A percentile compares a stretch with the other conserved stretches of the same genome.
Evolutionary conservation across 2,113 vertebrate genomes (phyloP).

Genomic region (Anolis carolinensis): DNA sequence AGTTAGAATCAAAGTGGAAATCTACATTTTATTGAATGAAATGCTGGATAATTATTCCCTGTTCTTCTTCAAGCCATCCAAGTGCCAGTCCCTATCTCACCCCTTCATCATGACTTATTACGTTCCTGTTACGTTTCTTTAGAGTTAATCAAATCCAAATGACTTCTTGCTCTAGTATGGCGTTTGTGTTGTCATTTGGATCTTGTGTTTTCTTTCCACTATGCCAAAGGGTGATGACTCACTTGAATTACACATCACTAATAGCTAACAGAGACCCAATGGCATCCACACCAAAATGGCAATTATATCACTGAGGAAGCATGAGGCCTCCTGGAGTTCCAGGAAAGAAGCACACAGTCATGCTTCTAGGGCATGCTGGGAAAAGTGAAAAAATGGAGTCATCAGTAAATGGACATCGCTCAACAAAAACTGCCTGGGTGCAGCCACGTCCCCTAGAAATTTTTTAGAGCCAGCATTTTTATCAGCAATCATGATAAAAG

Average conservation of each 20-base stretch:
- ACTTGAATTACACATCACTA: slow-evolving; percentile 33
- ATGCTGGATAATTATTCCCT: not conserved
- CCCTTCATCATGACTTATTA: not conserved
- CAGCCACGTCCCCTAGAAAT: not conserved
- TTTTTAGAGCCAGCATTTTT: slow-evolving; percentile 11
- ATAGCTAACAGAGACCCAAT: slow-evolving; percentile 33
- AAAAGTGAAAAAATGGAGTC: slow-evolving; percentile 8
- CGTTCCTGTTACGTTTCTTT: slow-evolving; percentile 15
- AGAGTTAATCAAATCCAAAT: slow-evolving; percentile 32
- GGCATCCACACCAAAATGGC: slow-evolving; percentile 33
- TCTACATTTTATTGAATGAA: slow-evolving; percentile 15
- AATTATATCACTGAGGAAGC: slow-evolving; percentile 43
- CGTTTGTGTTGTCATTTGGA: slow-evolving; percentile 21
- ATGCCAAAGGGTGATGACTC: slow-evolving; percentile 54
- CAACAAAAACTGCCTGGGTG: not conserved
- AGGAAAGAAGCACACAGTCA: slow-evolving; percentile 34
- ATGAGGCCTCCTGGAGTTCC: slow-evolving; percentile 51
- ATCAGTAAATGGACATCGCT: not conserved
- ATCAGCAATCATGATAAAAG: slow-evolving; percentile 9
- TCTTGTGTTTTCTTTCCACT: slow-evolving; percentile 11
- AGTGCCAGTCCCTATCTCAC: slow-evolving; percentile 7
- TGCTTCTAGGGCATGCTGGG: slow-evolving; percentile 43
- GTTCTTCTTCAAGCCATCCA: not conserved
- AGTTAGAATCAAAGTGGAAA: slow-evolving; percentile 2
- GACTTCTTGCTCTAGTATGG: slow-evolving; percentile 10